These are phyloP conservation scores for Atlantisia rogersi DNA, from an alignment of 2,113 vertebrate genomes.

Conservation along the genomic window DNA sequence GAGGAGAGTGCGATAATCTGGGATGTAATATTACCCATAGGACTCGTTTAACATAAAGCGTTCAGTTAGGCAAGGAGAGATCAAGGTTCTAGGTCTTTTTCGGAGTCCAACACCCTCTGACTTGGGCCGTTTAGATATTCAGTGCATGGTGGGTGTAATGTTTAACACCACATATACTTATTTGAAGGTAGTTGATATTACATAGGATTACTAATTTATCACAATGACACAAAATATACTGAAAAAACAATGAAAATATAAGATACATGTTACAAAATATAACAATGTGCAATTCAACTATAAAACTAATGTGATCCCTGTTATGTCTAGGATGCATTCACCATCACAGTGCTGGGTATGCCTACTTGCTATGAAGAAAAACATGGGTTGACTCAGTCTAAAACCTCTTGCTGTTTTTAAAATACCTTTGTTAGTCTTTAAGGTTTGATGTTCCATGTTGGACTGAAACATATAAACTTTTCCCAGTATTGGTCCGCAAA, in stretches of 20 bases:
- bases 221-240: neutral
- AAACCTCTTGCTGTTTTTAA: neutral
- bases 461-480: neutral
- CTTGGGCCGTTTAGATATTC: neutral
- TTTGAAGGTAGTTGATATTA: neutral
- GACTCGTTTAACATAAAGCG: neutral
- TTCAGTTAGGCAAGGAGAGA: neutral
- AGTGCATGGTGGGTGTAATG: fast-evolving
- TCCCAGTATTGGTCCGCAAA: neutral
- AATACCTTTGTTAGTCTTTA: neutral
- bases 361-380: neutral
- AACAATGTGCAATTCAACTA: neutral
- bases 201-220: neutral
- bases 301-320: neutral
- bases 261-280: neutral
- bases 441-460: neutral
- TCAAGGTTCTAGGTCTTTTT: neutral
- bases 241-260: neutral
- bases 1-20: neutral
- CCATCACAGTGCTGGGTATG: fast-evolving
- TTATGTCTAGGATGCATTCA: neutral
- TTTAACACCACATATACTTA: neutral
- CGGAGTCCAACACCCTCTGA: neutral
- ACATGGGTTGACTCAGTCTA: too few relatives aligned
- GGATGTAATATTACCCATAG: neutral